These are phyloP conservation scores for Aphelenchoides avenae DNA, from an alignment of 1,140 invertebrate genomes.

Conservation along the genomic window DNA sequence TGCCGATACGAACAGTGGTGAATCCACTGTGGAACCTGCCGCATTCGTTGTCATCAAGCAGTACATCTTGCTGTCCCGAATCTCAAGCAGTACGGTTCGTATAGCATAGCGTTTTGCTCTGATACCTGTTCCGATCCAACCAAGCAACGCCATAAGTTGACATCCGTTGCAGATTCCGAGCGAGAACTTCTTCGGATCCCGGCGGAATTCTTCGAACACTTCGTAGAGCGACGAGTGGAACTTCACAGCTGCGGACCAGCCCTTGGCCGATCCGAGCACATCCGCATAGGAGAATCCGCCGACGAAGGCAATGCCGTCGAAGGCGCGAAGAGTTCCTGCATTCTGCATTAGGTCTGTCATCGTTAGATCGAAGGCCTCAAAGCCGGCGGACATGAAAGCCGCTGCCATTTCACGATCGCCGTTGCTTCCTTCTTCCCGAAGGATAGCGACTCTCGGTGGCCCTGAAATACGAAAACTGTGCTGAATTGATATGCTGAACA, in stretches of 20 bases:
- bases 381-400: constrained; percentile 82
- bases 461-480: constrained; percentile 7
- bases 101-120: neutral
- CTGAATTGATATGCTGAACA: constrained; percentile 1
- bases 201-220: constrained; percentile 72
- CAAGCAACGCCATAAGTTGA: constrained; percentile 79
- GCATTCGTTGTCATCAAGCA: constrained; percentile 78
- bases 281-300: constrained; percentile 98
- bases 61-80: constrained; percentile 66
- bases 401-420: constrained; percentile 95
- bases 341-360: constrained; percentile 76
- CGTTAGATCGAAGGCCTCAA: constrained; percentile 82
- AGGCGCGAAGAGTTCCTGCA: constrained; percentile 70
- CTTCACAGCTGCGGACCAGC: constrained; percentile 86
- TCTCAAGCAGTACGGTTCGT: constrained; percentile 25
- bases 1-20: constrained; percentile 73
- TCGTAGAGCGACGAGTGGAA: constrained; percentile 68
- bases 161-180: constrained; percentile 96
- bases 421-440: constrained; percentile 93
- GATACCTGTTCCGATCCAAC: constrained; percentile 52
- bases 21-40: constrained; percentile 84
- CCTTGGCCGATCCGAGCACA: constrained; percentile 87
- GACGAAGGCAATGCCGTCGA: constrained; percentile 84
- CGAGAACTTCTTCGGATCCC: constrained; percentile 79
- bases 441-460: constrained; percentile 73